Evolutionary conservation across 2,888 invertebrate genomes (phyloP).

Genomic region (Lithophane semibrunnea): DNA sequence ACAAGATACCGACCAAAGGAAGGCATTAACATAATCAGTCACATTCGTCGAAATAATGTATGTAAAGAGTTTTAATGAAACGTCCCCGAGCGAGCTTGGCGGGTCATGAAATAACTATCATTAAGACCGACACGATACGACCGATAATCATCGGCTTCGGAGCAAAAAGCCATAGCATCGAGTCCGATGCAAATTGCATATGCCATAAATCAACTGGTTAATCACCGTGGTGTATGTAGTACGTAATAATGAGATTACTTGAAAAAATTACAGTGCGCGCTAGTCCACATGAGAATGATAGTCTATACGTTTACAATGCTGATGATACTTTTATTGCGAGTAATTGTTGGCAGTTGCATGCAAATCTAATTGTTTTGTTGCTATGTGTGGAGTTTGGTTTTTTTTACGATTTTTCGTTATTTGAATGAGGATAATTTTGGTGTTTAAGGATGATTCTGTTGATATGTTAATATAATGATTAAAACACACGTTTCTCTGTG

Average conservation of each 20-base stretch:
- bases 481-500: neutral
- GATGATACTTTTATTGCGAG: slow-evolving; percentile 65
- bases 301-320: slow-evolving; percentile 72
- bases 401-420: slow-evolving; percentile 11
- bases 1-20: slow-evolving; percentile 81
- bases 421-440: neutral
- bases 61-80: slow-evolving; percentile 89
- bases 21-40: slow-evolving; percentile 88
- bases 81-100: slow-evolving; percentile 87
- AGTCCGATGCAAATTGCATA: slow-evolving; percentile 89
- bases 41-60: slow-evolving; percentile 88
- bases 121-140: slow-evolving; percentile 89
- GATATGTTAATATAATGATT: neutral
- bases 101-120: slow-evolving; percentile 90
- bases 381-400: slow-evolving; percentile 18
- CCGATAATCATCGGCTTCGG: slow-evolving; percentile 88
- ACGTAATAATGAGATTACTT: slow-evolving; percentile 89
- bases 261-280: slow-evolving; percentile 84
- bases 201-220: slow-evolving; percentile 89
- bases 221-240: slow-evolving; percentile 83
- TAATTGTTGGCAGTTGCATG: slow-evolving; percentile 55
- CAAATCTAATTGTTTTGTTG: slow-evolving; percentile 52
- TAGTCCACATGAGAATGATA: slow-evolving; percentile 76
- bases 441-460: neutral
- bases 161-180: slow-evolving; percentile 88